phyloP scores from a whole-genome alignment of 2,797 vertebrate genomes.

The Heliangelus exortis region DNA sequence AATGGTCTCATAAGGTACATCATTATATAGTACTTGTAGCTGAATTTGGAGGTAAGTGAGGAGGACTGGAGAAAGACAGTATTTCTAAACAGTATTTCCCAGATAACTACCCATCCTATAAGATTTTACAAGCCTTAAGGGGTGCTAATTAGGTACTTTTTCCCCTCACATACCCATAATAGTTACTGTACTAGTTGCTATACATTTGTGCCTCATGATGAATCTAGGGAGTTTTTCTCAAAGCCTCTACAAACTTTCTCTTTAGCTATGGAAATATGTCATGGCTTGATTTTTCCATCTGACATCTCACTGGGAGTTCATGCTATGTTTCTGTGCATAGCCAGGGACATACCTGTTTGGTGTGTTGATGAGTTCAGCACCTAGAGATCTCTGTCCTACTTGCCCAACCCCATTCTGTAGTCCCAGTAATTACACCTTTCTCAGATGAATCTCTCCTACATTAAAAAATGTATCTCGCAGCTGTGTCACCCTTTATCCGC shows the following conservation, averaged over 20 bases:
- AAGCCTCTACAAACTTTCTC: not conserved
- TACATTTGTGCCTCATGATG: not conserved
- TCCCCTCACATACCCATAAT: rapidly evolving
- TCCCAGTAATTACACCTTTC: not conserved
- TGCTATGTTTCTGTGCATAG: not conserved
- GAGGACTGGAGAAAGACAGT: not conserved
- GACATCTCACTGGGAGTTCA: not conserved
- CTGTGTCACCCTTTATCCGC: not conserved
- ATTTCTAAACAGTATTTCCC: not conserved
- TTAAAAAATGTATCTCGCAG: not conserved
- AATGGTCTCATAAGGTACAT: not conserved
- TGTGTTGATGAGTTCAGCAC: not conserved
- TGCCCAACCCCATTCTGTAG: not conserved
- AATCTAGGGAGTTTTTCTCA: not conserved
- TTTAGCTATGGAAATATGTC: not conserved
- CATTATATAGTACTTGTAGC: not conserved
- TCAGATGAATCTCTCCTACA: not conserved
- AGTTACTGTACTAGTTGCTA: not conserved
- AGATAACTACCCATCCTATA: not conserved
- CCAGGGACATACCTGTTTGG: not conserved
- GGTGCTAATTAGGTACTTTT: not conserved
- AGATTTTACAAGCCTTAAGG: not conserved
- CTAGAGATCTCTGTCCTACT: not conserved
- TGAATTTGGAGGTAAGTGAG: not conserved
- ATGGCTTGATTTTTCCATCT: not conserved